Percentiles rank a stretch among this genome's conserved stretches.
phyloP scores from a whole-genome alignment of 2,113 vertebrate genomes.

The Gadus chalcogrammus region DNA sequence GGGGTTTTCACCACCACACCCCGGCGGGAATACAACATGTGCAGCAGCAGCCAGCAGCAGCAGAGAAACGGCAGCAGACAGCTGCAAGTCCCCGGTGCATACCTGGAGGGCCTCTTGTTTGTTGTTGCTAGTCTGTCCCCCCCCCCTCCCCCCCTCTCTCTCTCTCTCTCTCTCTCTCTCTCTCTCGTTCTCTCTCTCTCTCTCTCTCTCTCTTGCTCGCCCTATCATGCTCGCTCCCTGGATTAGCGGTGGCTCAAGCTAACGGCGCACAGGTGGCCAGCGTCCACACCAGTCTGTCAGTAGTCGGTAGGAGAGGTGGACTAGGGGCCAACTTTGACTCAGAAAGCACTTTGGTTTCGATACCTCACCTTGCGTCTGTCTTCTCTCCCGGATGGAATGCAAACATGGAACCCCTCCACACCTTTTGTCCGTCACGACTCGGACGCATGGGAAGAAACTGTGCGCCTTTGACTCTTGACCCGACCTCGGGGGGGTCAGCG shows the following conservation, averaged over 20 bases:
- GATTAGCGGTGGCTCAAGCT: constrained; percentile 34
- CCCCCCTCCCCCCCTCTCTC: no score
- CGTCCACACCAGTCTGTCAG: constrained; percentile 3
- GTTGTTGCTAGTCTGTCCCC: no score
- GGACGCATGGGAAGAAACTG: no score
- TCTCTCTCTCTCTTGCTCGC: no score
- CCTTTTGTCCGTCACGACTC: no score
- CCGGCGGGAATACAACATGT: constrained; percentile 5
- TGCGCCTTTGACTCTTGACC: constrained; percentile 38
- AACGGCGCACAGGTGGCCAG: constrained; percentile 42
- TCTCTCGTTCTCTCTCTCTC: no score
- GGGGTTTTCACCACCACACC: constrained; percentile 14
- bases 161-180: no score
- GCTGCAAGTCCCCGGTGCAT: constrained; percentile 28
- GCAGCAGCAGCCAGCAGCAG: background rate
- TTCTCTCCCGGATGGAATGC: background rate
- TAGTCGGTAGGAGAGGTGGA: no score
- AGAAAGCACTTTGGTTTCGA: no score
- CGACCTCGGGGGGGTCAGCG: constrained; percentile 13
- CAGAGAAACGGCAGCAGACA: constrained; percentile 3
- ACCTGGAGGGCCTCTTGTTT: constrained; percentile 23
- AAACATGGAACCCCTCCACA: background rate
- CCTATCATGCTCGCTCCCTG: background rate
- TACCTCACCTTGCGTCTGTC: constrained; percentile 21
- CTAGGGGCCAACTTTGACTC: no score